phyloP scores from a whole-genome alignment of 2,113 vertebrate species.

The Sinocyclocheilus grahami region DNA sequence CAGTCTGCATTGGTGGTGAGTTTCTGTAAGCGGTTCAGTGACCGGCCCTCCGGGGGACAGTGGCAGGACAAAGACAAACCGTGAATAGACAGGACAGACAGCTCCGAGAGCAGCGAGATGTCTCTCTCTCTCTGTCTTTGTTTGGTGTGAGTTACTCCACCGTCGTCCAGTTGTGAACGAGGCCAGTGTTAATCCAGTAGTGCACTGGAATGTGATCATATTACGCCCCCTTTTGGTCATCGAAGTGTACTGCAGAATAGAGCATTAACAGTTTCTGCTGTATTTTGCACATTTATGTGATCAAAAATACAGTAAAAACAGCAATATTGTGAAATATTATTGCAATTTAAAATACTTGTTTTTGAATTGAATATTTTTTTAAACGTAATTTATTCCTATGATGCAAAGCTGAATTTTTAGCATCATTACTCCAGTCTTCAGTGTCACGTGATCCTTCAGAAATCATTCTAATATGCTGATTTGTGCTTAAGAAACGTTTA shows the following conservation, averaged over 20 bases:
- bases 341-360: not conserved
- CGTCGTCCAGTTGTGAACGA: constrained; percentile 1
- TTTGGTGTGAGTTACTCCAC: constrained; percentile 11
- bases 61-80: constrained; percentile 22
- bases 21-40: constrained; percentile 43
- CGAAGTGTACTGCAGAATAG: not conserved
- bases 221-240: constrained; percentile 29
- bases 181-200: not conserved
- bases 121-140: constrained; percentile 31
- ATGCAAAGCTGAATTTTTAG: not conserved
- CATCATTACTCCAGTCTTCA: too few relatives aligned
- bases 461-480: too few relatives aligned
- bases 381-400: not conserved
- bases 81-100: constrained; percentile 27
- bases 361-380: not conserved
- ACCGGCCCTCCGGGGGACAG: constrained; percentile 36
- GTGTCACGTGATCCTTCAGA: too few relatives aligned
- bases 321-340: not conserved
- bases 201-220: not conserved
- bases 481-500: too few relatives aligned
- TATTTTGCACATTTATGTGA: not conserved
- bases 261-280: not conserved
- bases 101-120: constrained; percentile 19
- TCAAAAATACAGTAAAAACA: not conserved
- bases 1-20: constrained; percentile 64